These are phyloP conservation scores for Podabrus alpinus DNA, from an alignment of 2,888 invertebrate species.

Conservation along the genomic window DNA sequence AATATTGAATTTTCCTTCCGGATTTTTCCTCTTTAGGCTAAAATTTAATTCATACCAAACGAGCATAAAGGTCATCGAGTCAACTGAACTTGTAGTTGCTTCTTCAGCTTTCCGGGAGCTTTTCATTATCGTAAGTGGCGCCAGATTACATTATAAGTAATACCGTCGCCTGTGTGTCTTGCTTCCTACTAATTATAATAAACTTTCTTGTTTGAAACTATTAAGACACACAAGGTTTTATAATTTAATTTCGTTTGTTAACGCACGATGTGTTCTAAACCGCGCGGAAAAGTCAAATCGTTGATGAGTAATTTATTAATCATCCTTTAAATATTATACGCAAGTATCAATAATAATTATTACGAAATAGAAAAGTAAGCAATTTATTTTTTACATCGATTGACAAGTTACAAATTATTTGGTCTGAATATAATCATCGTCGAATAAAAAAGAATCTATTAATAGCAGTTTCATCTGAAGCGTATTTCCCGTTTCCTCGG, in stretches of 20 bases:
- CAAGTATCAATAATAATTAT: too few species aligned
- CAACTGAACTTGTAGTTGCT: constrained; percentile 7
- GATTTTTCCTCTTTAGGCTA: not conserved
- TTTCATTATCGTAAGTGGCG: constrained; percentile 48
- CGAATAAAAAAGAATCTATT: constrained; percentile 31
- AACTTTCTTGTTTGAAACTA: constrained; percentile 37
- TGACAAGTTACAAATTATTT: constrained; percentile 30
- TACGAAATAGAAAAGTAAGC: not conserved
- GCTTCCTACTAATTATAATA: constrained; percentile 46
- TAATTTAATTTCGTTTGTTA: constrained; percentile 42
- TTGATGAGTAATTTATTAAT: not conserved
- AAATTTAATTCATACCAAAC: constrained; percentile 2
- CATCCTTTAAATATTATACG: not conserved
- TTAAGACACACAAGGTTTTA: constrained; percentile 34
- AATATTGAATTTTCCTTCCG: constrained; percentile 8
- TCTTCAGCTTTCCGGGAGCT: constrained; percentile 13
- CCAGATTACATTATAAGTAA: constrained; percentile 43
- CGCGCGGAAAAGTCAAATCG: not conserved
- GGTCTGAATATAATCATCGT: constrained; percentile 28
- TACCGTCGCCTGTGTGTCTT: constrained; percentile 39
- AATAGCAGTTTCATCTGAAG: constrained; percentile 30
- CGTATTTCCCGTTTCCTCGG: constrained; percentile 30
- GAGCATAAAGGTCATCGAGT: not conserved
- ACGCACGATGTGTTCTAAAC: constrained; percentile 1
- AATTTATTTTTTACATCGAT: constrained; percentile 16